Percentiles rank a stretch among this genome's conserved stretches.
These are phyloP conservation scores for Aulostomus chinensis DNA, from an alignment of 2,797 vertebrate species.

Conservation along the genomic window DNA sequence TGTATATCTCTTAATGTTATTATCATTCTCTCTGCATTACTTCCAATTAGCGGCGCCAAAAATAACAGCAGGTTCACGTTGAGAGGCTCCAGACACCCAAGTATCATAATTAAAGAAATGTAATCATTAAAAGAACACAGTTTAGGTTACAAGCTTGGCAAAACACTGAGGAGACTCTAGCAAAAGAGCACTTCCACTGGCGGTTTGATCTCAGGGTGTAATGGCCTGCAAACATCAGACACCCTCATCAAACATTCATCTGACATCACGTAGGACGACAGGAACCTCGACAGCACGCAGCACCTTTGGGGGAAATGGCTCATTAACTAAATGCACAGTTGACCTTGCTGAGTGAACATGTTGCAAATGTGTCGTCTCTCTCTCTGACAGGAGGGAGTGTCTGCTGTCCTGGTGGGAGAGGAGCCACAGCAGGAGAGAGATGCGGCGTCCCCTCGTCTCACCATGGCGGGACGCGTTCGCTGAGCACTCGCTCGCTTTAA, in stretches of 20 bases:
- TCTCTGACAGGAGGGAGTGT: constrained; percentile 67
- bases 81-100: background rate
- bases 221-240: constrained; percentile 41
- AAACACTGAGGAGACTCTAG: constrained; percentile 18
- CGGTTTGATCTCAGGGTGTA: constrained; percentile 58
- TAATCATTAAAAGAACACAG: constrained; percentile 37
- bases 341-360: constrained; percentile 63
- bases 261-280: constrained; percentile 47
- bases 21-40: background rate
- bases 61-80: constrained; percentile 1
- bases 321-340: constrained; percentile 59
- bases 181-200: constrained; percentile 66
- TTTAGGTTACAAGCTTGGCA: constrained; percentile 40
- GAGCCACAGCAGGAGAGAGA: constrained; percentile 62
- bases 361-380: constrained; percentile 66
- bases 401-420: constrained; percentile 63
- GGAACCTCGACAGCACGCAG: constrained; percentile 23
- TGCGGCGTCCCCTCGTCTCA: constrained; percentile 62
- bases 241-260: constrained; percentile 55
- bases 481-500: constrained; percentile 69
- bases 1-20: background rate
- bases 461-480: constrained; percentile 59
- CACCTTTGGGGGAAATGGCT: constrained; percentile 46
- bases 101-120: constrained; percentile 30
- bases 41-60: background rate